These are phyloP conservation scores for Muraenolepis orangiensis DNA, from an alignment of 2,797 vertebrate genomes.

Conservation along the genomic window DNA sequence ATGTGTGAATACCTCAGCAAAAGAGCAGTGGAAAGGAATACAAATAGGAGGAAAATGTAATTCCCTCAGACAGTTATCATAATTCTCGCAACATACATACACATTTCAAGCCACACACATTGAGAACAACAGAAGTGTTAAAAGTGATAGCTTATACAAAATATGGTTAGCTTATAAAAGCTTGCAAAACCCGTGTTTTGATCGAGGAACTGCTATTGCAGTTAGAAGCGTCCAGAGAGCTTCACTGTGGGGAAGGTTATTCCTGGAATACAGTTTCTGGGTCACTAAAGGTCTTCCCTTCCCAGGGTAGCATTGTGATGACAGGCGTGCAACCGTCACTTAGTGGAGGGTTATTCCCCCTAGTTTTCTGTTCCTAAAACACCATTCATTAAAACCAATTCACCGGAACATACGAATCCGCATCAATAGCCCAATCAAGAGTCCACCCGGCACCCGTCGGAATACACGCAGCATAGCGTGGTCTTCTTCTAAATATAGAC, in stretches of 20 bases:
- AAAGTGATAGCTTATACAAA: not conserved
- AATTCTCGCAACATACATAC: not conserved
- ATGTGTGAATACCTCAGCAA: not conserved
- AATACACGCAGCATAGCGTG: no score
- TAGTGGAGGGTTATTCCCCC: no score
- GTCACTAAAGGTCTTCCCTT: not conserved
- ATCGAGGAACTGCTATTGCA: conserved; percentile 32
- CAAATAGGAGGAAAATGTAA: not conserved
- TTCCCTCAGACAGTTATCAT: not conserved
- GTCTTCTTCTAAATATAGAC: not conserved
- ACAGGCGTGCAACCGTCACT: not conserved
- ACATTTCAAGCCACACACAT: not conserved
- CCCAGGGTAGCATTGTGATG: not conserved
- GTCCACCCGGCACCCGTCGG: no score
- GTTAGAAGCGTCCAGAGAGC: conserved; percentile 54
- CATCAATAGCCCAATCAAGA: not conserved
- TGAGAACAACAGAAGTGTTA: not conserved
- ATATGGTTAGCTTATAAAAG: not conserved
- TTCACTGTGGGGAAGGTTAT: conserved; percentile 47
- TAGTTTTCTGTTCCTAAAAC: no score
- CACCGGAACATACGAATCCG: not conserved
- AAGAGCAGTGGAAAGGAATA: not conserved
- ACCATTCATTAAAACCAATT: not conserved
- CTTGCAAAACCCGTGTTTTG: not conserved
- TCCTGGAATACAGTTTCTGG: conserved; percentile 43